These are phyloP conservation scores for Galerucella calmariensis DNA, from an alignment of 2,888 invertebrate species.

Conservation along the genomic window DNA sequence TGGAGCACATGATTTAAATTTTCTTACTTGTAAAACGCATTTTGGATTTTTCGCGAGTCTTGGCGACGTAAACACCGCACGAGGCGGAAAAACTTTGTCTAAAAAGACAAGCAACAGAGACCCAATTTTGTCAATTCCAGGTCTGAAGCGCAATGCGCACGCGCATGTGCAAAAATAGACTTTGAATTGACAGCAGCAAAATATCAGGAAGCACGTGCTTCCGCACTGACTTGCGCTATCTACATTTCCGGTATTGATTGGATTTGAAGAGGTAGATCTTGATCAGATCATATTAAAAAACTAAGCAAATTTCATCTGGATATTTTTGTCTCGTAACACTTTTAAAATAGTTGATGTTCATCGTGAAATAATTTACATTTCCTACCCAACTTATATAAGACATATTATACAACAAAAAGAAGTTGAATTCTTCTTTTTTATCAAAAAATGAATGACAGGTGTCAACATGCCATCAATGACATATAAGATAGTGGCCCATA, in stretches of 20 bases:
- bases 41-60: slow-evolving; percentile 43
- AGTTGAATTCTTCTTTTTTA: not conserved
- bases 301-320: no score
- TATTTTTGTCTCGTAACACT: no score
- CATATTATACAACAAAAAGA: no score
- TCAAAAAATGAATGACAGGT: not conserved
- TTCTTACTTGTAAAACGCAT: slow-evolving; percentile 50
- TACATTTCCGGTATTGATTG: not conserved
- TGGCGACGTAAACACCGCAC: slow-evolving; percentile 49
- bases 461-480: not conserved
- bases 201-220: slow-evolving; percentile 22
- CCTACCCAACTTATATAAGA: no score
- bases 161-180: slow-evolving; percentile 15
- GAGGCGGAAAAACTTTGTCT: slow-evolving; percentile 46
- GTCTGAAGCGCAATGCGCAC: slow-evolving; percentile 19
- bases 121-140: slow-evolving; percentile 23
- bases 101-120: slow-evolving; percentile 24
- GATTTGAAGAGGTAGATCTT: no score
- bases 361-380: no score
- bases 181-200: slow-evolving; percentile 11
- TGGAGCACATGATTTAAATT: slow-evolving; percentile 56
- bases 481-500: slow-evolving; percentile 4
- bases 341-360: no score
- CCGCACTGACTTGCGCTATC: slow-evolving; percentile 10
- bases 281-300: no score